Percentiles rank a stretch among this genome's conserved stretches.
Conservation (phyloP, 2,888 invertebrate genomes). For the Panopea generosa region DNA sequence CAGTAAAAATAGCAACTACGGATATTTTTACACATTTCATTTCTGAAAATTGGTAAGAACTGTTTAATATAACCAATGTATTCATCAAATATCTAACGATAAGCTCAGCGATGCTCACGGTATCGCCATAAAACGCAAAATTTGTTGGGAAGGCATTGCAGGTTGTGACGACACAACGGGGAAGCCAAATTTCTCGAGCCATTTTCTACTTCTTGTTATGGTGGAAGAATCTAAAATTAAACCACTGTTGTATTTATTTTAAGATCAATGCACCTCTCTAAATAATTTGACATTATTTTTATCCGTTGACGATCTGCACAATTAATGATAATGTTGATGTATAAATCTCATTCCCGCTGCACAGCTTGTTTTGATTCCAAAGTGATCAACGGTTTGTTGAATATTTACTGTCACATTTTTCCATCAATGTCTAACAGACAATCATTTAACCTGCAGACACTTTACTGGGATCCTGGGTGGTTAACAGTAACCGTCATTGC, state of each 20-base stretch:
- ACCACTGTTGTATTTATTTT: conserved; percentile 39
- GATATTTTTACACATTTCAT: conserved; percentile 75
- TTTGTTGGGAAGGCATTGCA: neutral
- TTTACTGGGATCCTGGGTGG: no score
- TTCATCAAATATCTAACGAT: neutral
- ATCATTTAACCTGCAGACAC: no score
- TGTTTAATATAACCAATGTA: neutral
- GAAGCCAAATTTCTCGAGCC: neutral
- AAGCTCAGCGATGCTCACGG: neutral
- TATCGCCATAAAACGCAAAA: neutral
- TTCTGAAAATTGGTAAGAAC: conserved; percentile 72
- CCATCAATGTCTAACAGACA: no score
- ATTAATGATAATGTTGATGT: no score
- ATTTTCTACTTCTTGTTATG: neutral
- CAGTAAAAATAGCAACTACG: conserved; percentile 82
- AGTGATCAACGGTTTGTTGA: no score
- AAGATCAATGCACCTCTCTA: conserved; percentile 6
- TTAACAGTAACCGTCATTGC: no score
- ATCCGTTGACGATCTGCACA: no score
- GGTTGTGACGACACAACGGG: neutral
- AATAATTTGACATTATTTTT: no score
- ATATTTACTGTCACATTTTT: no score
- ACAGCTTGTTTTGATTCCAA: no score
- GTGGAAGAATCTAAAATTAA: conserved; percentile 42
- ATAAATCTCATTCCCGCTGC: no score